Evolutionary conservation across 2,113 vertebrate species (phyloP).

Genomic region (Syrmaticus mikado): DNA sequence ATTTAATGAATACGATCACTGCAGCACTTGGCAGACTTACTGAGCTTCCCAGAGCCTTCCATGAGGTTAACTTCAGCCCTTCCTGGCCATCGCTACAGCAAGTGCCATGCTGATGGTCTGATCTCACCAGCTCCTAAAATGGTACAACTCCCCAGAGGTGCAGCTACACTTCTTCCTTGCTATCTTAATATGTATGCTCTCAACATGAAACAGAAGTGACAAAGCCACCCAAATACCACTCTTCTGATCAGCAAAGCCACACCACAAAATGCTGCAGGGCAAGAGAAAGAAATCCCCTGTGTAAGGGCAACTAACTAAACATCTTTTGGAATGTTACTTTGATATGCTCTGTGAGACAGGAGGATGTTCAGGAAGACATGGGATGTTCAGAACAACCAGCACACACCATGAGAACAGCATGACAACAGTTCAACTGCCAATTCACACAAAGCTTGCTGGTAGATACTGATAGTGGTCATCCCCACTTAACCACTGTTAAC

Average conservation of each 20-base stretch:
- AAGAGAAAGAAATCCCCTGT: not conserved
- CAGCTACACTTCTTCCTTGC: not conserved
- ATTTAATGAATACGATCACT: not conserved
- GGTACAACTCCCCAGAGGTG: not conserved
- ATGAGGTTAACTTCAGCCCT: not conserved
- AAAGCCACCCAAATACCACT: not conserved
- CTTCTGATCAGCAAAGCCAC: not conserved
- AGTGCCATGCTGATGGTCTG: not conserved
- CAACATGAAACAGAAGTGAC: not conserved
- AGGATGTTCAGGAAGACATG: not conserved
- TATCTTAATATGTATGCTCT: not conserved
- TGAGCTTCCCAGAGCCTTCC: not conserved
- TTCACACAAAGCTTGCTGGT: not conserved
- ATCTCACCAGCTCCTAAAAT: not conserved
- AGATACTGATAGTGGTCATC: not conserved
- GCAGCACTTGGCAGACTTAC: not conserved
- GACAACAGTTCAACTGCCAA: not conserved
- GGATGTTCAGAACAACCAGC: not conserved
- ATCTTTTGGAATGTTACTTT: not conserved
- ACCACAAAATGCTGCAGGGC: not conserved
- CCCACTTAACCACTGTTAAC: not conserved
- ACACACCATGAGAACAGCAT: fast-evolving
- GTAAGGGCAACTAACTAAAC: not conserved
- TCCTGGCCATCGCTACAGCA: fast-evolving
- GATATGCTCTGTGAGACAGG: not conserved